Percentiles rank a stretch among this genome's conserved stretches.
Evolutionary conservation across 2,113 vertebrate genomes (phyloP).

Genomic region (Lamprotornis superbus): DNA sequence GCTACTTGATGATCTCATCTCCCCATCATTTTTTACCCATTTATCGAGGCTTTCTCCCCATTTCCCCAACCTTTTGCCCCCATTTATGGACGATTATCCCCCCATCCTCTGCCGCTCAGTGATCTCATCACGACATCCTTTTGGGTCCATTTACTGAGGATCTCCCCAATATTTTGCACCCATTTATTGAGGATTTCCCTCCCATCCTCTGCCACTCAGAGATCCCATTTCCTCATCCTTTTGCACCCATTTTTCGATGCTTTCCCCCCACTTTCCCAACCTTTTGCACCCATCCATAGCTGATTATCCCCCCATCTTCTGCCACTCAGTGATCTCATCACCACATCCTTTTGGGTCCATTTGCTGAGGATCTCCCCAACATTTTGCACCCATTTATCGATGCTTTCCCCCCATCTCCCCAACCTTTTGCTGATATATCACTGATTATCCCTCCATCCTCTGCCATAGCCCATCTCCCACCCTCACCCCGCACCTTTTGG

Average conservation of each 20-base stretch:
- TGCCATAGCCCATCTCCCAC: accelerated
- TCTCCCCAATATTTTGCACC: background rate
- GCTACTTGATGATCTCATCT: accelerated
- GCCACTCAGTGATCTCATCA: too few relatives aligned
- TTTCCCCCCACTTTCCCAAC: background rate
- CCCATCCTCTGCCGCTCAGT: background rate
- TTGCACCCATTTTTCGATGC: accelerated
- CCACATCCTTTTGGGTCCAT: too few relatives aligned
- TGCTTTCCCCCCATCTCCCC: background rate
- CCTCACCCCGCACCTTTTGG: background rate
- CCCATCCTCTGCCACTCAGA: background rate
- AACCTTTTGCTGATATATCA: accelerated
- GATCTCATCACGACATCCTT: background rate
- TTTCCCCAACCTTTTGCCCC: background rate
- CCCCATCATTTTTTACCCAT: background rate
- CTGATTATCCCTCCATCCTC: background rate
- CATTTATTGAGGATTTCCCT: accelerated
- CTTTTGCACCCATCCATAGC: too few relatives aligned
- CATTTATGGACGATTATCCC: too few relatives aligned
- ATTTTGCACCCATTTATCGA: background rate
- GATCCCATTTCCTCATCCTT: background rate
- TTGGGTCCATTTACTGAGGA: background rate
- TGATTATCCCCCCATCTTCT: too few relatives aligned
- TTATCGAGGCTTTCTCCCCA: background rate
- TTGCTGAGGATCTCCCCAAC: background rate